phyloP scores from a whole-genome alignment of 2,113 vertebrate genomes.

The Micronycteris hirsuta region DNA sequence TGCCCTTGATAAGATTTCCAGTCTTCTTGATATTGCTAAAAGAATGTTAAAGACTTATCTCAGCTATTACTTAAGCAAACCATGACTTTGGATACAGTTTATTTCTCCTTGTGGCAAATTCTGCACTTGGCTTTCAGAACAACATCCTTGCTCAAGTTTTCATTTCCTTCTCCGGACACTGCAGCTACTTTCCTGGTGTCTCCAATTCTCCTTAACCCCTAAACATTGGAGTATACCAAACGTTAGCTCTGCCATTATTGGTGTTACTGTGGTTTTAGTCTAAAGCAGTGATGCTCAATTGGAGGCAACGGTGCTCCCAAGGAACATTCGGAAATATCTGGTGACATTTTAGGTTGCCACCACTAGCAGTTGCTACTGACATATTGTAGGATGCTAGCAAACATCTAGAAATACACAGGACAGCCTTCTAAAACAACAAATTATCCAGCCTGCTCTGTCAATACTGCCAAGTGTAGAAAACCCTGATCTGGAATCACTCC shows the following conservation, averaged over 20 bases:
- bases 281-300: not conserved
- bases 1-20: not conserved
- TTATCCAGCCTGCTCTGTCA: not conserved
- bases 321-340: not conserved
- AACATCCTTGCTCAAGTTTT: not conserved
- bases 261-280: not conserved
- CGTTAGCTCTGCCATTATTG: not conserved
- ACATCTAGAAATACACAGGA: not conserved
- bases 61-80: not conserved
- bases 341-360: not conserved
- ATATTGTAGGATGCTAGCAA: not conserved
- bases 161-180: not conserved
- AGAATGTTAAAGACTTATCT: not conserved
- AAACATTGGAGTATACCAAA: not conserved
- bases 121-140: not conserved
- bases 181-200: not conserved
- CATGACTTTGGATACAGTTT: not conserved
- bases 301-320: not conserved
- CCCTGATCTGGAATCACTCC: not conserved
- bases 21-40: not conserved
- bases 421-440: not conserved
- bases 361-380: not conserved
- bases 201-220: not conserved
- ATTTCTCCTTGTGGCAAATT: not conserved
- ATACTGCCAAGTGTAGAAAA: not conserved